Evolutionary conservation across 2,888 invertebrate species (phyloP).

Genomic region (Ichneumon xanthorius): DNA sequence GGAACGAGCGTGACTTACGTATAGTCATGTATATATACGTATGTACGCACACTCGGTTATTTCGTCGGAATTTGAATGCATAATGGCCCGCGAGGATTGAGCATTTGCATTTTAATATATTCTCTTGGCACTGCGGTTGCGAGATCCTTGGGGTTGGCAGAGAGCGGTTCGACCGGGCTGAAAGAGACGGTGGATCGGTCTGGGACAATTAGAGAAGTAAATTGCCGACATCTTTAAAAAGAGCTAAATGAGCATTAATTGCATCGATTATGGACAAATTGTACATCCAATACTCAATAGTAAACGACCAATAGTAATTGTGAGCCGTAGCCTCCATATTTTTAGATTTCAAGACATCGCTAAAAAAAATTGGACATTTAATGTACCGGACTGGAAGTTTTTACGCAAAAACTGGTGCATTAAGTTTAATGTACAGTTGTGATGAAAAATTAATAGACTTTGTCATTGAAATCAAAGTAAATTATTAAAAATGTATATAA

Average conservation of each 20-base stretch:
- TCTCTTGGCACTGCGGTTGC: slow-evolving; percentile 36
- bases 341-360: too few species aligned
- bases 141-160: slow-evolving; percentile 12
- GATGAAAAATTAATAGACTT: too few species aligned
- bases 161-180: background rate
- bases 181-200: slow-evolving; percentile 13
- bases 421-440: too few species aligned
- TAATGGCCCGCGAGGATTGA: slow-evolving; percentile 57
- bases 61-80: slow-evolving; percentile 66
- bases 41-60: slow-evolving; percentile 22
- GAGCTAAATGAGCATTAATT: slow-evolving; percentile 14
- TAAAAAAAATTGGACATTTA: too few species aligned
- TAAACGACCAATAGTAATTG: too few species aligned
- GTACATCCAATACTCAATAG: background rate
- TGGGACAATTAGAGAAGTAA: background rate
- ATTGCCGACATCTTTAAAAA: slow-evolving; percentile 13
- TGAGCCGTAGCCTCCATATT: too few species aligned
- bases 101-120: slow-evolving; percentile 70
- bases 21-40: slow-evolving; percentile 13
- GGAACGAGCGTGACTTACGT: slow-evolving; percentile 35
- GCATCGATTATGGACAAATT: background rate
- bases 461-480: too few species aligned
- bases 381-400: too few species aligned
- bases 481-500: too few species aligned
- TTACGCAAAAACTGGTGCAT: too few species aligned